Evolutionary conservation across 2,888 invertebrate genomes (phyloP).

Genomic region (Chorisops tibialis): DNA sequence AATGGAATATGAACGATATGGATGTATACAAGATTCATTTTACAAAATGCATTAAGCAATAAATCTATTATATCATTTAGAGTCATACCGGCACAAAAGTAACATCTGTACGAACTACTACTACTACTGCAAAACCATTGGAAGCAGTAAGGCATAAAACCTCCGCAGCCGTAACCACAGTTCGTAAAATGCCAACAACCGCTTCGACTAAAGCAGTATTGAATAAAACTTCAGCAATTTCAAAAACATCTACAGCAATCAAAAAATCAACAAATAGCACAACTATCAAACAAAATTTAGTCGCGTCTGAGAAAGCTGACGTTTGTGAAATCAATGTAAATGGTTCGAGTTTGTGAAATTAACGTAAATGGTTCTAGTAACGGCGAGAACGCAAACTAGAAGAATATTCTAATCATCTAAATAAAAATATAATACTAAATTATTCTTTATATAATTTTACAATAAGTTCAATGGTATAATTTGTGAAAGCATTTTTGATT

Average conservation of each 20-base stretch:
- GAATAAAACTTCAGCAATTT: constrained; percentile 1
- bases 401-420: background rate
- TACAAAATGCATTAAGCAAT: no score
- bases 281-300: background rate
- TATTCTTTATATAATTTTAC: no score
- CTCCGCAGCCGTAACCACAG: constrained; percentile 32
- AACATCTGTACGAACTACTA: background rate
- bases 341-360: constrained; percentile 2
- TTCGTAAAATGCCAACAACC: constrained; percentile 22
- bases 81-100: background rate
- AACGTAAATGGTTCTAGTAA: constrained; percentile 11
- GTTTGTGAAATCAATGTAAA: constrained; percentile 11
- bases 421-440: no score
- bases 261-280: constrained; percentile 28
- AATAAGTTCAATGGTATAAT: no score
- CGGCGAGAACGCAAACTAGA: background rate
- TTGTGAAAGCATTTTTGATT: no score
- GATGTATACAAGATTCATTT: no score
- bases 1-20: no score
- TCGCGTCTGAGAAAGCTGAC: background rate
- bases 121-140: background rate
- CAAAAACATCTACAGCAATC: constrained; percentile 30
- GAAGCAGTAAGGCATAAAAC: constrained; percentile 13
- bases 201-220: constrained; percentile 30
- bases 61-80: background rate